Conservation (phyloP, 2,888 invertebrate genomes). For the Xanthia togata region DNA sequence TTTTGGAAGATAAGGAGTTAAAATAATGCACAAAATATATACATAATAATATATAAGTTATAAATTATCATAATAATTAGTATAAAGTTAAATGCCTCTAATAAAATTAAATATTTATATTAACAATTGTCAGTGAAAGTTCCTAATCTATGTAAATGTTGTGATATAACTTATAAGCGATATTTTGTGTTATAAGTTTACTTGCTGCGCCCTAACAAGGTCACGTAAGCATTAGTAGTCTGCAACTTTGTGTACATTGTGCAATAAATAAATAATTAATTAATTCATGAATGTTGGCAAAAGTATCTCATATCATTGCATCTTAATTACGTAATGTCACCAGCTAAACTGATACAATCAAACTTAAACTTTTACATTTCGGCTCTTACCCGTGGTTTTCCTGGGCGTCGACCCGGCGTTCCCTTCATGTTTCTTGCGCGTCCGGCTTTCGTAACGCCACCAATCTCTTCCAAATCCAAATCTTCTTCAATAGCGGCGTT, state of each 20-base stretch:
- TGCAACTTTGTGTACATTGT: neutral
- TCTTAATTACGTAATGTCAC: neutral
- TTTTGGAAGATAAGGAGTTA: neutral
- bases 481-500: constrained; percentile 93
- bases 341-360: neutral
- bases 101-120: neutral
- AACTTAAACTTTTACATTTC: neutral
- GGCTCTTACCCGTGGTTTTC: constrained; percentile 78
- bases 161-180: neutral
- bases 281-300: neutral
- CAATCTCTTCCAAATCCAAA: constrained; percentile 95
- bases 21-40: neutral
- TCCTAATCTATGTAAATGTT: neutral
- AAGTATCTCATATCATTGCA: neutral
- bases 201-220: no score
- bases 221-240: no score
- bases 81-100: no score
- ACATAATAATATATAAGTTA: neutral
- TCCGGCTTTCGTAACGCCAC: constrained; percentile 87
- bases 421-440: constrained; percentile 78
- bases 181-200: neutral
- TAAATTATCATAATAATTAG: neutral
- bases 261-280: neutral
- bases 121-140: neutral
- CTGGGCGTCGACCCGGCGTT: constrained; percentile 68